Base-by-base conservation (phyloP, 2,113 vertebrate species). In the Dipodomys stephensi region DNA sequence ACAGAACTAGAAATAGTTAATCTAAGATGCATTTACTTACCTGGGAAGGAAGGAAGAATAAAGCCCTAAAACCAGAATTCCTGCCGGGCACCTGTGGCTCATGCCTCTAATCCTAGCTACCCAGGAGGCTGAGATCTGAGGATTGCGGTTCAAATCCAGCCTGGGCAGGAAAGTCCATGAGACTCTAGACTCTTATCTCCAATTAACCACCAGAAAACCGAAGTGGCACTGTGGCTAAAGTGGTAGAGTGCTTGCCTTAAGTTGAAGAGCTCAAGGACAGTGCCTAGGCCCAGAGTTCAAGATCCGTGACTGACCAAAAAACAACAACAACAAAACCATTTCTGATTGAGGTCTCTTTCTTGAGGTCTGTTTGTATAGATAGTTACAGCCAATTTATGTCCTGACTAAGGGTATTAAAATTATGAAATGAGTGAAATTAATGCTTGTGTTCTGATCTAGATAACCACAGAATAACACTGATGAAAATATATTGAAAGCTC, bases 1-100 rank as follows among this genome's bases (percentile, higher is more conserved):
- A 39, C 53, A 87, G 65, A 90, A n/a, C 35, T 69, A 80, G 68
- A 88, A 83, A 87, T 12, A 49, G 68, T 90, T 93, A 90, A 88
- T 69, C 15, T 28, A 76, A 82, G 39, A 49, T 79, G 91, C 22
- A 82, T 85, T 77, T 68, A 0, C 79, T 82, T 91, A 39, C 19
- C 20, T 30, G 88, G 57, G 83, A 88, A 92, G 20, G 86, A 77
- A 89, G 62, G 22, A 49, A 49, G 12, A 60, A 65, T 79, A 71
- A 83, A 92, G 60, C 27, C 68, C 30, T 78, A 2, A 7, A 88
- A 88, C 20, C 87, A 27, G 46, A 69, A 87, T 96, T 84, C 68
- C 71, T 91, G 32, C 35, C 39, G 39, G 39, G 39, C 39, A 39
- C 5, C 39, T 39, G 39, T 39, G 39, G 39, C 39, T 39, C 39